These are phyloP conservation scores for Empis livida DNA, from an alignment of 2,888 invertebrate genomes.

Conservation along the genomic window DNA sequence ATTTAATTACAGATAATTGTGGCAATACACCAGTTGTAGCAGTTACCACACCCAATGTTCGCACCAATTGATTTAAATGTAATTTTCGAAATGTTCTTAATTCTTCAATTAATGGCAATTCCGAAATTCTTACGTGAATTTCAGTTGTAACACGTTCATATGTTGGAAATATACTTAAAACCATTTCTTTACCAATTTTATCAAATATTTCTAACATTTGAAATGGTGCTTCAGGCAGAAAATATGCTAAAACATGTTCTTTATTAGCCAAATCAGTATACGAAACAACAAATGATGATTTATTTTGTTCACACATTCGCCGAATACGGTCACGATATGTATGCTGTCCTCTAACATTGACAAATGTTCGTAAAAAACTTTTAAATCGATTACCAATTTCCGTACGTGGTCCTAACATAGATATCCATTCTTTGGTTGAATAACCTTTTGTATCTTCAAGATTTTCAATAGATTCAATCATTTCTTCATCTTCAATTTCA, in stretches of 20 bases:
- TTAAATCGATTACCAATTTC: slow-evolving; percentile 93
- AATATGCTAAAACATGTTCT: slow-evolving; percentile 91
- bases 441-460: slow-evolving; percentile 96
- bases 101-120: slow-evolving; percentile 92
- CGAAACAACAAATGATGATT: slow-evolving; percentile 82
- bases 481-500: slow-evolving; percentile 63
- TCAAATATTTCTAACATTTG: slow-evolving; percentile 96
- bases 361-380: slow-evolving; percentile 82
- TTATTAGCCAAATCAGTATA: slow-evolving; percentile 81
- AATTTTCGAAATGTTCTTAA: slow-evolving; percentile 80
- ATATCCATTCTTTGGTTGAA: slow-evolving; percentile 90
- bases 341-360: slow-evolving; percentile 74
- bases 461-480: slow-evolving; percentile 95
- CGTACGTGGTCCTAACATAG: slow-evolving; percentile 85
- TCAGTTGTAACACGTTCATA: slow-evolving; percentile 90
- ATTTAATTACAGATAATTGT: slow-evolving; percentile 89
- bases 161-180: slow-evolving; percentile 86
- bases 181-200: slow-evolving; percentile 85
- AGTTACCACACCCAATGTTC: slow-evolving; percentile 90
- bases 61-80: slow-evolving; percentile 86
- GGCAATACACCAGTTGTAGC: slow-evolving; percentile 92
- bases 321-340: slow-evolving; percentile 86
- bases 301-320: slow-evolving; percentile 87
- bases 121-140: slow-evolving; percentile 89
- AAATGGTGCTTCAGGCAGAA: slow-evolving; percentile 92